Base-by-base conservation (phyloP, 2,797 vertebrate species). In the Decapterus maruadsi region DNA sequence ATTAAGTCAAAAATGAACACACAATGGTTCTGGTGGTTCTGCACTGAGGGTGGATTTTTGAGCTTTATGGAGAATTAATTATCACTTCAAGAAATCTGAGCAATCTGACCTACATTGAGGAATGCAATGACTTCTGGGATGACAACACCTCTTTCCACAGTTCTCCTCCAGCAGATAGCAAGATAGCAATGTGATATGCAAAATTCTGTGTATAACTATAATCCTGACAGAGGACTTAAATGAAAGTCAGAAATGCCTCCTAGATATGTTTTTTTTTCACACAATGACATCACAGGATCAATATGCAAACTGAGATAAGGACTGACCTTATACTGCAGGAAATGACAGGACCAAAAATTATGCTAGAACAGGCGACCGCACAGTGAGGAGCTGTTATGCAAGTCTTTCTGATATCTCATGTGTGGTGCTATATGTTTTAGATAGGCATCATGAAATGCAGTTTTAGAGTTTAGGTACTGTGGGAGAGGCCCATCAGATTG, bases 241-340 rank as follows among this genome's bases (percentile, higher is more conserved):
- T n/a, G 16, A 54, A 77, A 48, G 54, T 56, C 72, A 55, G 50
- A 68, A 77, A 83, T 68, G 71, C 22, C 56, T 81, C 69, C 20
- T 14, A 57, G 76, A 81, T 77, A 68, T 26, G n/a, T 80, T 65
- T 54, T 54, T 72, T 72, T 42, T 62, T 42, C 26, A 45, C 53
- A 74, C 59, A 77, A 19, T 67, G 68, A 68, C 75, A 69, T 70
- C 56, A 65, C 48, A 67, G 46, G 80, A 89, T 87, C 79, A 86
- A 83, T 89, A 79, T 58, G 54, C 53, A 71, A 59, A 66, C 61
- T 11, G 75, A 78, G 65, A 82, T 77, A 56, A 81, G 61, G 68
- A 69, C 50, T 85, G 78, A 89, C 81, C 72, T 81, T 83, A 55
- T 56, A 55, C 72, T 64, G 45, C 13, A 57, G 54, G 70, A 72